Evolutionary conservation across 2,797 vertebrate species (phyloP).

Genomic region (Orientallactaga sibirica): DNA sequence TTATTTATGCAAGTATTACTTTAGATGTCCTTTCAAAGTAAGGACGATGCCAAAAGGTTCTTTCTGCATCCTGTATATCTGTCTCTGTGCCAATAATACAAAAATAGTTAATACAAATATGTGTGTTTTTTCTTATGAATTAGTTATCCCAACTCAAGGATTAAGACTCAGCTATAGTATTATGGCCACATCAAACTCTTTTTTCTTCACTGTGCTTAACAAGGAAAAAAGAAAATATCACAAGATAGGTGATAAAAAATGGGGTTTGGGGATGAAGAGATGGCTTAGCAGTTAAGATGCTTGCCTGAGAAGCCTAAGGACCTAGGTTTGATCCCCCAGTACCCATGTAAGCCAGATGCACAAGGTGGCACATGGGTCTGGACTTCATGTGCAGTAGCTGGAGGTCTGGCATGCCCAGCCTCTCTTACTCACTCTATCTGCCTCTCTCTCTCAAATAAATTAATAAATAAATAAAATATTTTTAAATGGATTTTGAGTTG

Average conservation of each 20-base stretch:
- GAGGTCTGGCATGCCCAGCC: too few relatives aligned
- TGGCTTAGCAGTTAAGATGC: too few relatives aligned
- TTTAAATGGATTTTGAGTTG: constrained; percentile 56
- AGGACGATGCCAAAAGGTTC: not conserved
- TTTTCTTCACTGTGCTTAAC: not conserved
- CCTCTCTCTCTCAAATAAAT: too few relatives aligned
- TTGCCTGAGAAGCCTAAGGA: too few relatives aligned
- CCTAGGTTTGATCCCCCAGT: too few relatives aligned
- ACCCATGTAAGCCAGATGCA: too few relatives aligned
- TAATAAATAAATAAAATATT: too few relatives aligned
- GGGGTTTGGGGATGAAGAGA: too few relatives aligned
- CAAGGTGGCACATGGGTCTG: too few relatives aligned
- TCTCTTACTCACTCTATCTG: too few relatives aligned
- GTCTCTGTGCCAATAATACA: not conserved
- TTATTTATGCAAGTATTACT: not conserved
- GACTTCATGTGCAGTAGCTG: too few relatives aligned
- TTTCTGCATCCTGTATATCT: not conserved
- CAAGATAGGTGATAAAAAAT: not conserved
- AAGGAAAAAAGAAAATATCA: constrained; percentile 64
- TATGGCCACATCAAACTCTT: constrained; percentile 20
- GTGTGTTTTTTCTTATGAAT: constrained; percentile 17
- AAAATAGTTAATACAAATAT: constrained; percentile 1
- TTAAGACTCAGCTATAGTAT: constrained; percentile 51
- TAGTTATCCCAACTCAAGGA: constrained; percentile 37
- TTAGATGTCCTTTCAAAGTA: not conserved